Percentiles rank a stretch among this genome's conserved stretches.
phyloP scores from a whole-genome alignment of 2,797 vertebrate species.

The Eidolon dupreanum region DNA sequence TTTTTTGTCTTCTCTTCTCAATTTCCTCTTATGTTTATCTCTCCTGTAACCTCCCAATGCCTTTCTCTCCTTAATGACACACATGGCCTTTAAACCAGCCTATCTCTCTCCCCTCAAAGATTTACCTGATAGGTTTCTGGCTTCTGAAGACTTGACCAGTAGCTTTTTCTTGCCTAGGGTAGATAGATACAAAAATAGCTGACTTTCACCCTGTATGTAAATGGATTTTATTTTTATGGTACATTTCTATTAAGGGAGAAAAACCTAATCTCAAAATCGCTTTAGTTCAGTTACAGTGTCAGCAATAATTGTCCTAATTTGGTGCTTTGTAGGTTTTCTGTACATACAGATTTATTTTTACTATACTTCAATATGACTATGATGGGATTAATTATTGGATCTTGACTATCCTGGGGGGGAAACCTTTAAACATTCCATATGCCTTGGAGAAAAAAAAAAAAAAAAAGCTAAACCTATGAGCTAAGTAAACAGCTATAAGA shows the following conservation, averaged over 20 bases:
- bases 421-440: background rate
- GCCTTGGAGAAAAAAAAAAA: background rate
- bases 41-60: background rate
- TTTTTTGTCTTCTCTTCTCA: background rate
- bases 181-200: background rate
- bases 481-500: background rate
- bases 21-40: background rate
- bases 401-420: background rate
- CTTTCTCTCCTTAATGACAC: background rate
- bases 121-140: background rate
- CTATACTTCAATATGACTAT: background rate
- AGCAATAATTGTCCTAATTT: background rate
- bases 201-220: background rate
- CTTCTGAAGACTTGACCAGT: background rate
- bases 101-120: background rate
- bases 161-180: background rate
- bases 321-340: background rate
- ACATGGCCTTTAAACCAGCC: background rate
- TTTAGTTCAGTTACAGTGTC: background rate
- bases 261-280: background rate
- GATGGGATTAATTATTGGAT: background rate
- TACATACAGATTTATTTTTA: background rate
- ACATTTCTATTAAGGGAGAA: background rate
- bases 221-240: background rate
- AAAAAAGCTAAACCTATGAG: background rate